These are phyloP conservation scores for Peromyscus maniculatus DNA, from an alignment of 2,113 vertebrate species.

Conservation along the genomic window DNA sequence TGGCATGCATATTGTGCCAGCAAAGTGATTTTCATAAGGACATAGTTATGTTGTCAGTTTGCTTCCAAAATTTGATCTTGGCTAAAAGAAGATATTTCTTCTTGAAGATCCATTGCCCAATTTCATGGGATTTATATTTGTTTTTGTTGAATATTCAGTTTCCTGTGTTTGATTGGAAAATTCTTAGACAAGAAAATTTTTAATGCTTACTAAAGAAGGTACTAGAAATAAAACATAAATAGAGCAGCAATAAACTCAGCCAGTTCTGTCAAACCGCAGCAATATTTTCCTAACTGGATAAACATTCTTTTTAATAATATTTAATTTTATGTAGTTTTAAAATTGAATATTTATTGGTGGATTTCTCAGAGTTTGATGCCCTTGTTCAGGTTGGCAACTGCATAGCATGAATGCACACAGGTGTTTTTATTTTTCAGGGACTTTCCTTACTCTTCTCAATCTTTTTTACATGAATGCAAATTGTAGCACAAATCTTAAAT, in stretches of 20 bases:
- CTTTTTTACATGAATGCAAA: background rate
- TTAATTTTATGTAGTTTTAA: no score
- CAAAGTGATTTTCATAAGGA: slow-evolving; percentile 72
- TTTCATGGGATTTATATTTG: slow-evolving; percentile 45
- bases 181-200: background rate
- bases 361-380: background rate
- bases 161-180: slow-evolving; percentile 42
- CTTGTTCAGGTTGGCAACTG: background rate
- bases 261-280: background rate
- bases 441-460: background rate
- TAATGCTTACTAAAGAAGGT: background rate
- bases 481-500: background rate
- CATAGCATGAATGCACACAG: background rate
- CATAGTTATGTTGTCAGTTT: slow-evolving; percentile 69
- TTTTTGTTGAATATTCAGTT: slow-evolving; percentile 47
- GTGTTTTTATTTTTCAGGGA: background rate
- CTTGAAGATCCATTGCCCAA: background rate
- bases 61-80: slow-evolving; percentile 71
- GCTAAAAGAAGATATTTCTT: slow-evolving; percentile 71
- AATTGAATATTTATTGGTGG: background rate
- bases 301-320: background rate
- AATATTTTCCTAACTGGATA: slow-evolving; percentile 13
- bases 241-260: background rate
- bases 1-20: slow-evolving; percentile 56
- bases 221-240: background rate